These are phyloP conservation scores for Noctilio leporinus DNA, from an alignment of 2,113 vertebrate genomes.

Conservation along the genomic window DNA sequence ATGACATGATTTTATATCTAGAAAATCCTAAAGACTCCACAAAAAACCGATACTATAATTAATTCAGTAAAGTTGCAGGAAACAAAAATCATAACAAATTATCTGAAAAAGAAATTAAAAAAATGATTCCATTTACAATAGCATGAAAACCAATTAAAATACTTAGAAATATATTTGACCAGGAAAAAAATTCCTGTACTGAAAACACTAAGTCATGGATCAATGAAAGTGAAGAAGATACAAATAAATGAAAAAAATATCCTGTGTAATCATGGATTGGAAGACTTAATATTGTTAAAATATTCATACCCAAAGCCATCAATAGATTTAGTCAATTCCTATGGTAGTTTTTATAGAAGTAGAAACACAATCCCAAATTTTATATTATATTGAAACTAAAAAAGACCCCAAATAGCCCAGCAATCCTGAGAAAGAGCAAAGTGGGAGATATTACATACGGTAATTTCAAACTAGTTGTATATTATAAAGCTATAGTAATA, in stretches of 20 bases:
- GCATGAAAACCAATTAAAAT: neutral
- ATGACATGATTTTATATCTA: neutral
- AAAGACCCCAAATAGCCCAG: neutral
- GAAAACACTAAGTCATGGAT: neutral
- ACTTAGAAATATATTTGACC: neutral
- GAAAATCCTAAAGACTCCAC: neutral
- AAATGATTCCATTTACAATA: neutral
- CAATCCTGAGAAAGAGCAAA: neutral
- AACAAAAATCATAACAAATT: neutral
- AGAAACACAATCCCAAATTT: neutral
- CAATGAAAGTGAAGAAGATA: neutral
- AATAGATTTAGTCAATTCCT: neutral
- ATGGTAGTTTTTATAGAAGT: neutral
- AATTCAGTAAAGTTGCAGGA: neutral
- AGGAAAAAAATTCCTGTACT: neutral
- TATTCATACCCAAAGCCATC: neutral
- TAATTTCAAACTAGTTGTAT: neutral
- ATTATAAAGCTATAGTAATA: neutral
- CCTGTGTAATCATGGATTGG: neutral
- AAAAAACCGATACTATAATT: neutral
- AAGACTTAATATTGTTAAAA: neutral
- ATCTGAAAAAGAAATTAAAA: neutral
- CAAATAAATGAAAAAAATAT: neutral
- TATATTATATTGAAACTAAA: neutral
- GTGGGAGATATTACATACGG: neutral